A percentile compares a stretch with the other conserved stretches of the same genome.
phyloP scores from a whole-genome alignment of 2,113 vertebrate genomes.

The Panurus biarmicus region DNA sequence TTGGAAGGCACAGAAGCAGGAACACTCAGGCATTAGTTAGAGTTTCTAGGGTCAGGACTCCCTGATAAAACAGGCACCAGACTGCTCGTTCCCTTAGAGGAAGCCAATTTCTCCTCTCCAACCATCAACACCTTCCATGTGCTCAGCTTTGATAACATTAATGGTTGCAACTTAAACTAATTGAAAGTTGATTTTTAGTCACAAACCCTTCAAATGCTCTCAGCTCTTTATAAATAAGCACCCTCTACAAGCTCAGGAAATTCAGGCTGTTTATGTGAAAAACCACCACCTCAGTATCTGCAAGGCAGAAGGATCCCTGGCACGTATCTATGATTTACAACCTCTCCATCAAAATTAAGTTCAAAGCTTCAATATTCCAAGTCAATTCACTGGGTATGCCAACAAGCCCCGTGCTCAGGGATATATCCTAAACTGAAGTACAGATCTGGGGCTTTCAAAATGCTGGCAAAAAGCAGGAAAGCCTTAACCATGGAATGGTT shows the following conservation, averaged over 20 bases:
- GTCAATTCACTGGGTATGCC: background rate
- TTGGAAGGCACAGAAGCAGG: background rate
- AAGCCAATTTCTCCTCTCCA: background rate
- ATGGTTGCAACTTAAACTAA: background rate
- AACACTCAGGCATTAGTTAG: background rate
- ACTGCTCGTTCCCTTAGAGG: background rate
- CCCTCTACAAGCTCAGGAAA: background rate
- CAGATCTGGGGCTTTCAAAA: background rate
- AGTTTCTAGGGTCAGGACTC: background rate
- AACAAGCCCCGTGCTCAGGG: background rate
- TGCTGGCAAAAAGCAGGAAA: background rate
- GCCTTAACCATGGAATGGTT: background rate
- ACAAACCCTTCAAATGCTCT: background rate
- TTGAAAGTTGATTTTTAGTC: background rate
- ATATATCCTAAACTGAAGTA: background rate
- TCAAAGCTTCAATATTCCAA: background rate
- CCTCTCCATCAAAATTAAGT: background rate
- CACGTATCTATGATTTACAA: background rate
- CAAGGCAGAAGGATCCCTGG: background rate
- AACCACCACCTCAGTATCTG: background rate
- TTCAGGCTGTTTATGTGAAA: background rate
- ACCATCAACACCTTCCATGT: background rate
- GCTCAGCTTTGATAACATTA: background rate
- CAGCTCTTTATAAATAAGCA: background rate
- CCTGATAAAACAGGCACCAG: accelerated